A percentile compares a stretch with the other conserved stretches of the same genome.
Evolutionary conservation across 2,888 invertebrate species (phyloP).

Genomic region (Chloroclystis v-ata): DNA sequence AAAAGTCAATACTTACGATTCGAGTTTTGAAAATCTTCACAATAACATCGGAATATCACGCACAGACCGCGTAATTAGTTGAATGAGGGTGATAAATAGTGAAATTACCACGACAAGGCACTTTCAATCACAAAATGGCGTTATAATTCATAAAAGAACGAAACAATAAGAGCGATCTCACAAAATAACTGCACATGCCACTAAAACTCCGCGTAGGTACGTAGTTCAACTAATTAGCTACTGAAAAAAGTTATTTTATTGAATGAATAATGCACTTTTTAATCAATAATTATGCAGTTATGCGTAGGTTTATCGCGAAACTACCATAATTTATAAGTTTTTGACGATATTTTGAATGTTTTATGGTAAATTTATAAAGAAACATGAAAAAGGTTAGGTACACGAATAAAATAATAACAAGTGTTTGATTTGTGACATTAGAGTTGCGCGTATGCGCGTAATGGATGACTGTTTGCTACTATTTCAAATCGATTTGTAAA

Average conservation of each 20-base stretch:
- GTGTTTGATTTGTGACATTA: slow-evolving; percentile 38
- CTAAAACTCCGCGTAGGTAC: slow-evolving; percentile 54
- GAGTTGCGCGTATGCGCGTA: not conserved
- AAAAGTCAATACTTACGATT: slow-evolving; percentile 20
- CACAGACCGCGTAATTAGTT: not conserved
- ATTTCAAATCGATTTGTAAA: not conserved
- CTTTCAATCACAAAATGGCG: slow-evolving; percentile 60
- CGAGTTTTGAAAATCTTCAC: slow-evolving; percentile 22
- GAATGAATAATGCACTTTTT: slow-evolving; percentile 62
- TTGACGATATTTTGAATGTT: slow-evolving; percentile 44
- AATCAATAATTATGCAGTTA: slow-evolving; percentile 32
- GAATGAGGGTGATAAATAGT: slow-evolving; percentile 8
- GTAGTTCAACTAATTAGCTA: slow-evolving; percentile 57
- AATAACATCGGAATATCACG: slow-evolving; percentile 17
- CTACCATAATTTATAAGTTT: slow-evolving; percentile 40
- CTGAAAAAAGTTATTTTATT: slow-evolving; percentile 42
- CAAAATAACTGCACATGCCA: slow-evolving; percentile 71
- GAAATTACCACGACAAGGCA: slow-evolving; percentile 33
- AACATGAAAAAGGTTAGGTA: slow-evolving; percentile 63
- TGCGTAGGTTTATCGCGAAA: slow-evolving; percentile 29
- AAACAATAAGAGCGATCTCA: slow-evolving; percentile 64
- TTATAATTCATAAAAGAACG: slow-evolving; percentile 51
- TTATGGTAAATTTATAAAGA: slow-evolving; percentile 55
- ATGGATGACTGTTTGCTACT: too few species aligned
- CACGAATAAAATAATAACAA: slow-evolving; percentile 69